Percentiles rank a stretch among this genome's conserved stretches.
Evolutionary conservation across 2,113 vertebrate species (phyloP).

Genomic region (Muntiacus reevesi): DNA sequence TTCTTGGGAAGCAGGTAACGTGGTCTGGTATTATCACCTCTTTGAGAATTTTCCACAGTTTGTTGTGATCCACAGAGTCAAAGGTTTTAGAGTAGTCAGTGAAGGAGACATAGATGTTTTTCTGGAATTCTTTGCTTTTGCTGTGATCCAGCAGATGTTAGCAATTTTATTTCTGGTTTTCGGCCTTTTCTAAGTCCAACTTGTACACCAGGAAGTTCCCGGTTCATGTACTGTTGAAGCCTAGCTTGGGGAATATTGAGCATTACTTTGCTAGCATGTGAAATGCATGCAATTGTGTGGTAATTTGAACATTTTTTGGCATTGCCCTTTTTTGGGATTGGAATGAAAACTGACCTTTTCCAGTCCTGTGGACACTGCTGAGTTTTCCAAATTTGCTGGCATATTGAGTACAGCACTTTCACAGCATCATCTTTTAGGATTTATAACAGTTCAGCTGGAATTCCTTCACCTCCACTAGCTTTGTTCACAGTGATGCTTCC

Average conservation of each 20-base stretch:
- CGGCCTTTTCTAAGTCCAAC: neutral
- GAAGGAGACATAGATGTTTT: neutral
- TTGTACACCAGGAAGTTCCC: neutral
- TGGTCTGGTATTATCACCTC: neutral
- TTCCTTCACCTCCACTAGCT: neutral
- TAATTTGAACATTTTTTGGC: neutral
- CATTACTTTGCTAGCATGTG: neutral
- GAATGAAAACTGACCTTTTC: neutral
- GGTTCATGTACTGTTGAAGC: neutral
- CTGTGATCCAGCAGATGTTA: neutral
- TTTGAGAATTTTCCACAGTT: neutral
- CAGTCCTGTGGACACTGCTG: neutral
- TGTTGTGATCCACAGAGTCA: neutral
- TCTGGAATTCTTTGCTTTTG: neutral
- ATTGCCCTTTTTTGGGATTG: neutral
- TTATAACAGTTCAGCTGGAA: neutral
- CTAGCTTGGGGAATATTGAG: neutral
- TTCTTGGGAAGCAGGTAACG: neutral
- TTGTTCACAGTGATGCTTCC: neutral
- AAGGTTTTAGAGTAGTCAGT: neutral
- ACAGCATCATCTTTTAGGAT: neutral
- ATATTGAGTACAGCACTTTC: neutral
- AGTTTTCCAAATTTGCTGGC: neutral
- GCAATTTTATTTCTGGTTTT: neutral
- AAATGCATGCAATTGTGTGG: neutral